These are phyloP conservation scores for Agapornis canus DNA, from an alignment of 2,797 vertebrate genomes.

Conservation along the genomic window DNA sequence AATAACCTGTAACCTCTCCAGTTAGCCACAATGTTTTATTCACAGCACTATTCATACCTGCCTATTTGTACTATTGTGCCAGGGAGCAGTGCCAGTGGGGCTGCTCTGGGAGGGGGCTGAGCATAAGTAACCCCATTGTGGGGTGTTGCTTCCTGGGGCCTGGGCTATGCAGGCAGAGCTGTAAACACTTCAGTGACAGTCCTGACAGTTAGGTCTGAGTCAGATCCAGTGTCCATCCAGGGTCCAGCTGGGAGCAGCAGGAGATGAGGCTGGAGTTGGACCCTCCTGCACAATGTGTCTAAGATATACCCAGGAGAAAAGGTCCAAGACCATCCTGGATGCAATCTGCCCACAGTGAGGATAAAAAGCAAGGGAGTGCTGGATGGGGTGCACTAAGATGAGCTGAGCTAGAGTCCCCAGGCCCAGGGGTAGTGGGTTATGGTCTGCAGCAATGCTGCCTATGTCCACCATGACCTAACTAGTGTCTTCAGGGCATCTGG, in stretches of 20 bases:
- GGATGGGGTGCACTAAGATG: no score
- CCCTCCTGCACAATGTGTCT: not conserved
- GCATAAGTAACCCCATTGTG: rapidly evolving
- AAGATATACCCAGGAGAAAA: not conserved
- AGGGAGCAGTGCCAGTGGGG: rapidly evolving
- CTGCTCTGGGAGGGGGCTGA: rapidly evolving
- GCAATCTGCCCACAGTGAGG: not conserved
- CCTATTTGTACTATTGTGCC: not conserved
- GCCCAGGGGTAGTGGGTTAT: rapidly evolving
- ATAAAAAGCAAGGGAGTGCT: not conserved
- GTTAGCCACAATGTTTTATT: not conserved
- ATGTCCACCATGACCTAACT: not conserved
- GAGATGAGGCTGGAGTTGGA: not conserved
- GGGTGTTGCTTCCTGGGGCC: not conserved
- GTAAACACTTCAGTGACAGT: not conserved
- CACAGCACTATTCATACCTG: not conserved
- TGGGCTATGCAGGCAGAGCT: rapidly evolving
- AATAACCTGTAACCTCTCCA: not conserved
- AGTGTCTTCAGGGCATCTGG: not conserved
- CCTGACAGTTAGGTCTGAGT: rapidly evolving
- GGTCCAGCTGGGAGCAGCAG: not conserved
- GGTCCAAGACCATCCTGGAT: not conserved
- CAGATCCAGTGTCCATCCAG: rapidly evolving
- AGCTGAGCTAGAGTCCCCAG: not conserved
- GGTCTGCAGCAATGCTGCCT: not conserved